Conservation (phyloP, 2,888 invertebrate genomes). For the Parnassius apollo region DNA sequence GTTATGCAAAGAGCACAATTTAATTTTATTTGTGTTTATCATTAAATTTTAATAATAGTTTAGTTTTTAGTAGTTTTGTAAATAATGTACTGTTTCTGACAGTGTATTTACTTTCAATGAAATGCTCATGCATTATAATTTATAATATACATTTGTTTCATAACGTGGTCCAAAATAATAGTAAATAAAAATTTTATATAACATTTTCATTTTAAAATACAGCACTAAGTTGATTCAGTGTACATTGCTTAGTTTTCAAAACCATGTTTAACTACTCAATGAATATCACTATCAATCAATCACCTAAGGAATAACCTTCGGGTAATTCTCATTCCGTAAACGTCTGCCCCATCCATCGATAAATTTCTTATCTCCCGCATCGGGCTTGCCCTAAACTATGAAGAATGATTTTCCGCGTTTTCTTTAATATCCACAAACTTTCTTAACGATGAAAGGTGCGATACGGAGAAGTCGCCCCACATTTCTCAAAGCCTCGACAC, state of each 20-base stretch:
- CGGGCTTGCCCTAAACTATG: conserved; percentile 56
- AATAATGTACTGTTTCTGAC: no score
- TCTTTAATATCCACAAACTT: conserved; percentile 35
- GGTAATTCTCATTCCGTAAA: conserved; percentile 69
- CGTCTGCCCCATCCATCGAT: conserved; percentile 65
- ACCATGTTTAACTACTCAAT: conserved; percentile 9
- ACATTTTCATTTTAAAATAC: no score
- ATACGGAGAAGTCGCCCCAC: conserved; percentile 45
- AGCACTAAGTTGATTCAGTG: conserved; percentile 1
- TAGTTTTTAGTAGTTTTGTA: no score
- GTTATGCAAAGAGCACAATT: no score
- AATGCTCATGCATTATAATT: no score
- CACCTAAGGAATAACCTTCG: conserved; percentile 53
- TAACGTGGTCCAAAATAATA: no score
- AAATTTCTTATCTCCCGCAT: conserved; percentile 66
- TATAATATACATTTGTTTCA: no score
- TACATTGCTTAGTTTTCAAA: conserved; percentile 6
- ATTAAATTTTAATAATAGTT: no score
- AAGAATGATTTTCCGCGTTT: conserved; percentile 44
- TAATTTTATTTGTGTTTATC: no score
- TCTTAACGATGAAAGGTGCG: conserved; percentile 39
- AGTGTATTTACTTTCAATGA: no score
- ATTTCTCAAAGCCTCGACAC: conserved; percentile 32
- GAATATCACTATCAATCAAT: conserved; percentile 59
- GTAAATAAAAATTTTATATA: no score